Conservation (phyloP, 2,797 vertebrate genomes). For the Telmatherina bonti region DNA sequence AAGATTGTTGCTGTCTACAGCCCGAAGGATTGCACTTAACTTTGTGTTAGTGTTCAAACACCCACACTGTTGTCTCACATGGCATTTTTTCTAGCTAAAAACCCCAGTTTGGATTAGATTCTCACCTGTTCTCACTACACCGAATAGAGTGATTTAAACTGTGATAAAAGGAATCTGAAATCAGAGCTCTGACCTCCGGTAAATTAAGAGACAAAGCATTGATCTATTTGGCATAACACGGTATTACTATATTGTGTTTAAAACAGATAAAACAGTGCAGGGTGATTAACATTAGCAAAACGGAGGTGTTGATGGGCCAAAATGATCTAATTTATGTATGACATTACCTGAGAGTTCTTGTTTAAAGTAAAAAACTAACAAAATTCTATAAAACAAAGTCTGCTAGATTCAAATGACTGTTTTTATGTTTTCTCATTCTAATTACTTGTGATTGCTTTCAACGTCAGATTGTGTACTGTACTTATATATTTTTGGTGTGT, state of each 20-base stretch:
- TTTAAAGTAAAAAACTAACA: neutral
- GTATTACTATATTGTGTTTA: too few relatives aligned
- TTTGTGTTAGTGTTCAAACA: slow-evolving; percentile 36
- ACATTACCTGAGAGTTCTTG: too few relatives aligned
- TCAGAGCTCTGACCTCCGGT: too few relatives aligned
- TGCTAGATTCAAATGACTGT: neutral
- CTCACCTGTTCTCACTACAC: neutral
- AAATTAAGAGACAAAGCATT: too few relatives aligned
- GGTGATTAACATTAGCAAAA: too few relatives aligned
- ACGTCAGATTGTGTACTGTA: neutral
- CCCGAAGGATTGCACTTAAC: slow-evolving; percentile 44
- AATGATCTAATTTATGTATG: too few relatives aligned
- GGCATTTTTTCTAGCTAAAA: slow-evolving; percentile 19
- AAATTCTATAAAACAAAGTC: neutral
- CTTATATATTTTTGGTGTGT: neutral
- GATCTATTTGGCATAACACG: too few relatives aligned
- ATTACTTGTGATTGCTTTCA: neutral
- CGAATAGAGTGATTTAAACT: neutral
- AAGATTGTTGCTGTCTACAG: slow-evolving; percentile 56
- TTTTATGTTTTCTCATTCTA: neutral
- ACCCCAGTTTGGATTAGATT: slow-evolving; percentile 13
- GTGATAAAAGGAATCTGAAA: neutral
- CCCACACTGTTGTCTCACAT: slow-evolving; percentile 49
- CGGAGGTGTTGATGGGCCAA: too few relatives aligned
- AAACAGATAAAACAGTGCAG: too few relatives aligned